Base-by-base conservation (phyloP, 2,113 vertebrate genomes). In the Perccottus glenii region DNA sequence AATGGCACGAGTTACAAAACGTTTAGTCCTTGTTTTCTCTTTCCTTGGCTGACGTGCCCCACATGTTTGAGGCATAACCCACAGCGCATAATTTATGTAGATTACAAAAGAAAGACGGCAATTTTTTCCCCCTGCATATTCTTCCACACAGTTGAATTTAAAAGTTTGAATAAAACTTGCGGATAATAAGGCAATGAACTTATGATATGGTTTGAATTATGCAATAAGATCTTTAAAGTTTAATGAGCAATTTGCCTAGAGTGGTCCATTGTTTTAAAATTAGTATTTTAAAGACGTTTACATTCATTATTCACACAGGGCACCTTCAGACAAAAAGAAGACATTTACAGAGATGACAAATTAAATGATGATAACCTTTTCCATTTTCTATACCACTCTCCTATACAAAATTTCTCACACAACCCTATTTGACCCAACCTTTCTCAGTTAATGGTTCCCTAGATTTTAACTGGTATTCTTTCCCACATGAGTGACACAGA, bases 201-300 rank as follows among this genome's bases (percentile, higher is more conserved):
- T 58, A 5, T n/a, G n/a, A 47, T 64, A 64, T 49, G 19, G 11
- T 14, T 47, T 81, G 11, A 78, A 81, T 73, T 62, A 77, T 75
- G 44, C 45, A 81, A 53, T 40, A 61, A 49, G 14, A 4, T 53
- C 46, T 16, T 73, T 35, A 36, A 75, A 51, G 10, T 56, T 70
- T 57, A 50, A 71, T 75, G 63, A 70, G 70, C 60, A 38, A 11
- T 43, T 80, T 35, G 45, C 71, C 48, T 19, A 9, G 47, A 75
- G 55, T 16, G 36, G 52, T 51, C 49, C 66, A 63, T 42, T 56
- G 43, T 57, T 66, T 49, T 63, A 48, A 74, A 52, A 51, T 55
- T 44, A 27, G 10, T 52, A 42, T 68, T 35, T 78, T 70, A 55
- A 64, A 60, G 70, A 70, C 8, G 47, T 19, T 9, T 36, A 33